Percentiles rank a stretch among this genome's conserved stretches.
Evolutionary conservation across 2,797 vertebrate genomes (phyloP).

Genomic region (Manis javanica): DNA sequence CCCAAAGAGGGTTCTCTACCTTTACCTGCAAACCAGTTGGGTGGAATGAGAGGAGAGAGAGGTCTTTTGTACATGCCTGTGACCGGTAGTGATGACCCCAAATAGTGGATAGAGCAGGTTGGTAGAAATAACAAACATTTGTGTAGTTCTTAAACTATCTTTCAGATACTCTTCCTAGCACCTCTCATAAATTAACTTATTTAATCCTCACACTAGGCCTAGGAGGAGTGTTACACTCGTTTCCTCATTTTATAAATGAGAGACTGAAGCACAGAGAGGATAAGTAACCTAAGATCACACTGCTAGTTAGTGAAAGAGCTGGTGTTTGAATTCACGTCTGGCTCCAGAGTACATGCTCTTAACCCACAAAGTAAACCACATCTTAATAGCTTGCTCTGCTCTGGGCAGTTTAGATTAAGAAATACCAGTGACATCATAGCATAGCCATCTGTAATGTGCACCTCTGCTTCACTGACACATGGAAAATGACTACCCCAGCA

Average conservation of each 20-base stretch:
- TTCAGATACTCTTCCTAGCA: slow-evolving; percentile 37
- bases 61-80: slow-evolving; percentile 21
- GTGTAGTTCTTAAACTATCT: background rate
- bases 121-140: slow-evolving; percentile 32
- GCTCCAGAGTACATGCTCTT: slow-evolving; percentile 38
- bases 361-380: slow-evolving; percentile 21
- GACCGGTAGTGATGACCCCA: background rate
- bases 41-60: slow-evolving; percentile 61
- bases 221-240: slow-evolving; percentile 46
- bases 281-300: background rate
- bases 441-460: background rate
- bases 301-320: slow-evolving; percentile 28
- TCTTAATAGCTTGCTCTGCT: slow-evolving; percentile 42
- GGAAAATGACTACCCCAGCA: background rate
- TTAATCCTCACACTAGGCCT: slow-evolving; percentile 52
- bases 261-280: slow-evolving; percentile 42
- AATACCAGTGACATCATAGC: background rate
- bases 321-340: slow-evolving; percentile 34
- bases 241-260: slow-evolving; percentile 61
- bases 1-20: slow-evolving; percentile 20
- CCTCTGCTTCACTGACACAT: slow-evolving; percentile 37
- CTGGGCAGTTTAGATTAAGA: slow-evolving; percentile 46
- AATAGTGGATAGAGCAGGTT: background rate
- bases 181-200: slow-evolving; percentile 34
- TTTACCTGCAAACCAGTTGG: slow-evolving; percentile 44